Conservation (phyloP, 2,113 vertebrate species). For the Rhynchomys soricoides region DNA sequence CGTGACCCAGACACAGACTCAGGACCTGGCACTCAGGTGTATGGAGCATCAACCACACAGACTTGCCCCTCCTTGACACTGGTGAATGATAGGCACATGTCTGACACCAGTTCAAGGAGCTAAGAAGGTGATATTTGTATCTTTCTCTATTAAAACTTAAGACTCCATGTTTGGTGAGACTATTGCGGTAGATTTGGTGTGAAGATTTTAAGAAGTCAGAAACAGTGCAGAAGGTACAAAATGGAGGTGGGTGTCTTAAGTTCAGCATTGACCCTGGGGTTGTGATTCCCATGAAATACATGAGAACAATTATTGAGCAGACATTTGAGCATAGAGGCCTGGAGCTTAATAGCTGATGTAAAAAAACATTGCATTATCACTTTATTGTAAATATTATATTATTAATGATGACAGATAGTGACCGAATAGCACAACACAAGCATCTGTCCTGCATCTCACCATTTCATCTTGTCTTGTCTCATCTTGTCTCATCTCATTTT, state of each 20-base stretch:
- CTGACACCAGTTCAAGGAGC: background rate
- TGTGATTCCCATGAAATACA: background rate
- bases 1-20: background rate
- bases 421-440: background rate
- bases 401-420: background rate
- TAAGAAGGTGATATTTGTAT: background rate
- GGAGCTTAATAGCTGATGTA: background rate
- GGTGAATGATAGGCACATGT: background rate
- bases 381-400: background rate
- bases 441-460: background rate
- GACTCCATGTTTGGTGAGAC: background rate
- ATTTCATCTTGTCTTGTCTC: background rate
- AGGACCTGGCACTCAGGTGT: background rate
- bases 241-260: background rate
- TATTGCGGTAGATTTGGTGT: background rate
- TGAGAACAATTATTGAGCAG: slow-evolving; percentile 41
- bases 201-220: background rate
- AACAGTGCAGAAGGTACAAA: background rate
- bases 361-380: background rate
- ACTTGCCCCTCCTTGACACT: background rate
- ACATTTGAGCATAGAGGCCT: background rate
- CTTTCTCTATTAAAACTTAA: background rate
- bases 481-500: background rate
- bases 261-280: background rate
- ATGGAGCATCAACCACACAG: background rate